phyloP scores from a whole-genome alignment of 2,797 vertebrate genomes.

The Dicrostonyx torquatus region DNA sequence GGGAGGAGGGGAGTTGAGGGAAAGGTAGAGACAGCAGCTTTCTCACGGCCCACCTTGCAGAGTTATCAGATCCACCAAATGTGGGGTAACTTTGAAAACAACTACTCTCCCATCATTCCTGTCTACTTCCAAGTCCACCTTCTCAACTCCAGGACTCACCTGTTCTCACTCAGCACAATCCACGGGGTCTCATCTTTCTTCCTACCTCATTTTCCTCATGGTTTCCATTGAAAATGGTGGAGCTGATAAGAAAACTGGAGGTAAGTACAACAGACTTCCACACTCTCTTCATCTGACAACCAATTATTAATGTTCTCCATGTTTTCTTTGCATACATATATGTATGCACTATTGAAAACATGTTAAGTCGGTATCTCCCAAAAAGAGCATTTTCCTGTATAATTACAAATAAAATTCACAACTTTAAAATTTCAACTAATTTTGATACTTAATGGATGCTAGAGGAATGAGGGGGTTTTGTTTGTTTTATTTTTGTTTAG shows the following conservation, averaged over 20 bases:
- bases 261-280: neutral
- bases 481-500: neutral
- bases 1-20: neutral
- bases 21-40: neutral
- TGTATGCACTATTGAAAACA: neutral
- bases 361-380: neutral
- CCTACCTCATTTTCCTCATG: neutral
- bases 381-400: neutral
- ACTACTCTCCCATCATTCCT: neutral
- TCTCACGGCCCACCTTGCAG: neutral
- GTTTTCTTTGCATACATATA: neutral
- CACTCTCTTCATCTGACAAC: neutral
- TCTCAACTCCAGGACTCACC: neutral
- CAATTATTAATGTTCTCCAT: neutral
- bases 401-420: neutral
- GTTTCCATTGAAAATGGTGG: neutral
- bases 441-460: neutral
- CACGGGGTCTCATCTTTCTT: neutral
- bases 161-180: neutral
- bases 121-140: accelerated
- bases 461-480: neutral
- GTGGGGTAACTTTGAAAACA: neutral
- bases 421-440: neutral
- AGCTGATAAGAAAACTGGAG: neutral
- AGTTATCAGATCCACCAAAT: neutral